A percentile compares a stretch with the other conserved stretches of the same genome.
Evolutionary conservation across 2,113 vertebrate genomes (phyloP).

Genomic region (Nematolebias whitei): DNA sequence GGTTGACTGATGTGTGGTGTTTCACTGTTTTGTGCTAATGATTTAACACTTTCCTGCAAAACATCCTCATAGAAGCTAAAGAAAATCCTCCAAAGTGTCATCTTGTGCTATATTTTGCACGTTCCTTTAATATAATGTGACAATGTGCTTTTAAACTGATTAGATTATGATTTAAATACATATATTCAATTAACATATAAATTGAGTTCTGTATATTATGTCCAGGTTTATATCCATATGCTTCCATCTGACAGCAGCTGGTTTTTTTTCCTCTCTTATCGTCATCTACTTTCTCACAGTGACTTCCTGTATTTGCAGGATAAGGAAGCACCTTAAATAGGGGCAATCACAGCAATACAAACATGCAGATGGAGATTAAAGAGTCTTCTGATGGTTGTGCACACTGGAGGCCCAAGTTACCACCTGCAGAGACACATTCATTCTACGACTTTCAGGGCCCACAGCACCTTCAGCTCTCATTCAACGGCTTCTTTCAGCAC

Average conservation of each 20-base stretch:
- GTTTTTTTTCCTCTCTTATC: conserved; percentile 45
- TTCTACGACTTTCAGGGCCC: conserved; percentile 3
- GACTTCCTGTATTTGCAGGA: conserved; percentile 55
- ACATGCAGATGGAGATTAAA: conserved; percentile 40
- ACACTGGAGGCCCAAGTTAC: conserved; percentile 16
- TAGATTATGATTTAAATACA: not conserved
- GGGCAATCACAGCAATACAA: conserved; percentile 27
- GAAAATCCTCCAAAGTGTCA: not conserved
- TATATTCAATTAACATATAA: not conserved
- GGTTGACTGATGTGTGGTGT: conserved; percentile 32
- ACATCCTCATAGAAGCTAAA: not conserved
- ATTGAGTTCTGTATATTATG: not conserved
- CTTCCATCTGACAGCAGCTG: conserved; percentile 28
- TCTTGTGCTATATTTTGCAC: not conserved
- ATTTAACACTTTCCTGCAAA: conserved; percentile 29
- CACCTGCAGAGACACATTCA: conserved; percentile 33
- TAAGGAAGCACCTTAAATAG: conserved; percentile 50
- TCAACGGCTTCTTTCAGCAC: conserved; percentile 49
- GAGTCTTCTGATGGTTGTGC: conserved; percentile 1
- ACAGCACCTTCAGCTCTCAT: conserved; percentile 10
- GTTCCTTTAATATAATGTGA: not conserved
- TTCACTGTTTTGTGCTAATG: conserved; percentile 30
- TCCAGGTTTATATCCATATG: conserved; percentile 41
- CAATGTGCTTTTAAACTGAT: not conserved
- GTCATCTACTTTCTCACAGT: conserved; percentile 54